phyloP scores from a whole-genome alignment of 2,888 invertebrate species.

The Hoplodrina blanda region DNA sequence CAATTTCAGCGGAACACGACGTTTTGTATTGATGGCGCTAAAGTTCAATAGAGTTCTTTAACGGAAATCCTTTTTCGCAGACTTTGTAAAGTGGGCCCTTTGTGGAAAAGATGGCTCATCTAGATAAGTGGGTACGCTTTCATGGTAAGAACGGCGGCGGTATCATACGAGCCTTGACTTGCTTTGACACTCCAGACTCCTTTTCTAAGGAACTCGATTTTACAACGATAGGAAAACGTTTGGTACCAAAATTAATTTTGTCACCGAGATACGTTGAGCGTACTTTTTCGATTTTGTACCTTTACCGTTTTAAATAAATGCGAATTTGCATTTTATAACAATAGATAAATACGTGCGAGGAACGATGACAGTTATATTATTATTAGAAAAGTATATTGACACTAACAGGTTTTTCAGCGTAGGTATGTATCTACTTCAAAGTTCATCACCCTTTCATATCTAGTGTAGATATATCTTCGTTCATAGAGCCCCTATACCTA shows the following conservation, averaged over 20 bases:
- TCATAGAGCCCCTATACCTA: conserved; percentile 9
- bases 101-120: conserved; percentile 85
- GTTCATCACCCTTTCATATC: conserved; percentile 48
- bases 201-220: conserved; percentile 64
- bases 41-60: conserved; percentile 74
- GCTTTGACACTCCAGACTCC: conserved; percentile 60
- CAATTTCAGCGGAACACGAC: conserved; percentile 54
- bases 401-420: conserved; percentile 43
- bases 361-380: conserved; percentile 14
- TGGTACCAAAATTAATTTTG: conserved; percentile 54
- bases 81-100: conserved; percentile 75
- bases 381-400: conserved; percentile 20
- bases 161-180: conserved; percentile 65
- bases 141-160: conserved; percentile 68
- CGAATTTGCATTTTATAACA: conserved; percentile 49
- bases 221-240: conserved; percentile 45
- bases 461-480: neutral
- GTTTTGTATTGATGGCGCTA: conserved; percentile 53
- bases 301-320: conserved; percentile 26
- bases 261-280: neutral
- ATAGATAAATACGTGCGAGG: conserved; percentile 3
- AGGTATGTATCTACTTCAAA: conserved; percentile 5
- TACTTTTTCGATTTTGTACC: conserved; percentile 1
- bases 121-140: conserved; percentile 88
- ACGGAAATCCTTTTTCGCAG: conserved; percentile 73